Base-by-base conservation (phyloP, 1,140 invertebrate species). In the Penaeus chinensis region DNA sequence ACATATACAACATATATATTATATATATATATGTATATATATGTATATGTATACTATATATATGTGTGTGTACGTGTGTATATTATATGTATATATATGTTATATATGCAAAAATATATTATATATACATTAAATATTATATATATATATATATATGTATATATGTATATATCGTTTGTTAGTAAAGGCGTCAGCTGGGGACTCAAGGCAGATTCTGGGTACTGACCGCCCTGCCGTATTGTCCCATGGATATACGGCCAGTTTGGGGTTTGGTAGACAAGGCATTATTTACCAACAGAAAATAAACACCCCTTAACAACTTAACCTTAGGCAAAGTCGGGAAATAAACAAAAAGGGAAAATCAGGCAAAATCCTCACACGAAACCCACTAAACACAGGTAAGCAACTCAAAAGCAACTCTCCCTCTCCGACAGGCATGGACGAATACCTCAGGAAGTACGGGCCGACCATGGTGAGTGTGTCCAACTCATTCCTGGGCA, bases 131-230 rank as follows among this genome's bases (percentile, higher is more conserved):
- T n/a, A n/a, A 16, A 69, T 69, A 69, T 69, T 71, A 71, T 71
- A 71, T 71, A 71, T 71, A 71, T 71, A 71, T 71, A 71, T 71
- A 71, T 71, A 71, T 71, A 71, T 71, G n/a, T 71, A 71, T 71
- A 71, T 71, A 71, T 71, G n/a, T 71, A 71, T n/a, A n/a, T 71
- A 71, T 71, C n/a, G 8, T 71, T n/a, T n/a, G n/a, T n/a, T n/a
- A n/a, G n/a, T n/a, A n/a, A n/a, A n/a, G n/a, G n/a, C n/a, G n/a
- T n/a, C n/a, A n/a, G n/a, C n/a, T n/a, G n/a, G n/a, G n/a, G n/a
- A n/a, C n/a, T n/a, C n/a, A n/a, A n/a, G n/a, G n/a, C n/a, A n/a
- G n/a, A n/a, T n/a, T n/a, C n/a, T n/a, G n/a, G n/a, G n/a, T n/a
- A n/a, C n/a, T n/a, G n/a, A n/a, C n/a, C n/a, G n/a, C n/a, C n/a